phyloP scores from a whole-genome alignment of 2,113 vertebrate species.

The Turnix velox region DNA sequence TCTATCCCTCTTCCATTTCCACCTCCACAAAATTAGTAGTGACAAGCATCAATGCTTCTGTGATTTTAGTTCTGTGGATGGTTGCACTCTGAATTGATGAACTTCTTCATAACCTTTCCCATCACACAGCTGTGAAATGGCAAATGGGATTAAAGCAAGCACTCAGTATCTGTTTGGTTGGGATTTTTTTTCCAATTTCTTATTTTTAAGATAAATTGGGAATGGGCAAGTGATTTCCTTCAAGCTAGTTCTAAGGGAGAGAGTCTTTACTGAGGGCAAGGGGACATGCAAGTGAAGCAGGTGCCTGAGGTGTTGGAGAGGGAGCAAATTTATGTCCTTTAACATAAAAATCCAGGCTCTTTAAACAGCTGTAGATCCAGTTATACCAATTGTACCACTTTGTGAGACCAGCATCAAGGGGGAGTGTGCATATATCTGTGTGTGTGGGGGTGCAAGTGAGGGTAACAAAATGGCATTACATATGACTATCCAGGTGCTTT shows the following conservation, averaged over 20 bases:
- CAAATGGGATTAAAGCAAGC: neutral
- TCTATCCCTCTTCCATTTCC: neutral
- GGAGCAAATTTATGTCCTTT: neutral
- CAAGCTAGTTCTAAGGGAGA: neutral
- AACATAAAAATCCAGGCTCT: neutral
- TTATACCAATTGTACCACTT: neutral
- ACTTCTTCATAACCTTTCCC: neutral
- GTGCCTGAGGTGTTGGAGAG: neutral
- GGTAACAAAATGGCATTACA: neutral
- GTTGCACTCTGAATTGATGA: neutral
- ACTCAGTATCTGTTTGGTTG: neutral
- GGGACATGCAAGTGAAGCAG: neutral
- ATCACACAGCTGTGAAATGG: neutral
- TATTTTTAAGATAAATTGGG: neutral
- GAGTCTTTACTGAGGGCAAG: neutral
- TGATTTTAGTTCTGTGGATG: neutral
- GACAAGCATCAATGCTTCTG: neutral
- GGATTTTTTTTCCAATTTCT: neutral
- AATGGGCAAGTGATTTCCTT: neutral
- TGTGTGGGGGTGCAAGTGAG: too few species aligned
- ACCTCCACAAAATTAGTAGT: neutral
- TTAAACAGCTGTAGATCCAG: neutral
- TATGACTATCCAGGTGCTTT: neutral
- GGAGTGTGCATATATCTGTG: rapidly evolving
- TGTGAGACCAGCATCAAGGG: neutral